Percentiles rank a stretch among this genome's conserved stretches.
Evolutionary conservation across 2,797 vertebrate genomes (phyloP).

Genomic region (Phrynocephalus forsythii): DNA sequence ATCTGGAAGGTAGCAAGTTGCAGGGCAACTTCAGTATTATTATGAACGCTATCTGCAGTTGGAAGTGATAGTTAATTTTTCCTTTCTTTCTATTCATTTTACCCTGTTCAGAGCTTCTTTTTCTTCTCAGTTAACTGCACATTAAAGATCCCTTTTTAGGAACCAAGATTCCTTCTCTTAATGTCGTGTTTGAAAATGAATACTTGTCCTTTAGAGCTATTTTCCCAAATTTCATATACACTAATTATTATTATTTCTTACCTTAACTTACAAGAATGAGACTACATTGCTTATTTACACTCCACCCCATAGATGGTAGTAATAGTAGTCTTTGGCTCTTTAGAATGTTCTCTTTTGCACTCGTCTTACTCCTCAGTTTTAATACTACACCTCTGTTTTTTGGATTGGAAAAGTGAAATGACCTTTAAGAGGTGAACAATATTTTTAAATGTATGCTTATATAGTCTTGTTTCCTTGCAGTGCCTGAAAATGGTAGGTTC

Average conservation of each 20-base stretch:
- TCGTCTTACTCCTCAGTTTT: not conserved
- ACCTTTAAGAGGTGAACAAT: not conserved
- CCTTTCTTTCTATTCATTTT: not conserved
- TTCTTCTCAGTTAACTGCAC: not conserved
- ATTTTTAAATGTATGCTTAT: not conserved
- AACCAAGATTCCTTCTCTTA: not conserved
- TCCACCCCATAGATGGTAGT: not conserved
- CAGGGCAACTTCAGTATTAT: not conserved
- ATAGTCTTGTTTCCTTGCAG: not conserved
- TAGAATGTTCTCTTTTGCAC: not conserved
- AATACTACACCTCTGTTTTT: not conserved
- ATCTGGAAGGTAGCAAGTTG: not conserved
- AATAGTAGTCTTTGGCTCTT: not conserved
- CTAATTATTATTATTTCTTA: not conserved
- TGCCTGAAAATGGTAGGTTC: not conserved
- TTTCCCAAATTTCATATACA: not conserved
- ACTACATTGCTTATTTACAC: too few species aligned
- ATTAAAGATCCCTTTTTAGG: not conserved
- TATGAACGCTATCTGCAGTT: not conserved
- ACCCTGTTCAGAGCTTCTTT: not conserved
- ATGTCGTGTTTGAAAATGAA: not conserved
- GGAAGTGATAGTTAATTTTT: not conserved
- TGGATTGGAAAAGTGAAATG: not conserved
- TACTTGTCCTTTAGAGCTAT: not conserved
- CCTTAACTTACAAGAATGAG: not conserved